A percentile compares a stretch with the other conserved stretches of the same genome.
phyloP scores from a whole-genome alignment of 2,888 invertebrate species.

The Synergus gifuensis region DNA sequence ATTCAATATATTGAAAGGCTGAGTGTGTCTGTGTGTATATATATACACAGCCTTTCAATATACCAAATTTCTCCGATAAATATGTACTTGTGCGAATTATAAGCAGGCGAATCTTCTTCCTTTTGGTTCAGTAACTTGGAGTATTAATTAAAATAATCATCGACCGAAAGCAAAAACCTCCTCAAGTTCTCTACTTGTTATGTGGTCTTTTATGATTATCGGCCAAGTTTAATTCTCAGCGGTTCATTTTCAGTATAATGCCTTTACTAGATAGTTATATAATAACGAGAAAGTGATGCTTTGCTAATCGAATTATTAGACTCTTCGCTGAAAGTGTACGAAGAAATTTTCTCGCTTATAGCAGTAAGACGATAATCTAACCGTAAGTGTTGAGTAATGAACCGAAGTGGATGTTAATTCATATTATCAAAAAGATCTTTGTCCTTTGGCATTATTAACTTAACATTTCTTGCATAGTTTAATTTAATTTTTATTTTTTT shows the following conservation, averaged over 20 bases:
- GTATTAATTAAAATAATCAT: constrained; percentile 18
- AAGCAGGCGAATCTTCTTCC: not conserved
- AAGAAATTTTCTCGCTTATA: not conserved
- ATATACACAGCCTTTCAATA: not conserved
- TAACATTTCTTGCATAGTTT: not conserved
- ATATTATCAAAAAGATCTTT: not conserved
- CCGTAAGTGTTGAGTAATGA: not conserved
- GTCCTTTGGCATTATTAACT: not conserved
- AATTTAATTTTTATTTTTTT: not conserved
- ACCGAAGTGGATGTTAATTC: not conserved
- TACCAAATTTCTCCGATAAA: not conserved
- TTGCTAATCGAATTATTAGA: not conserved
- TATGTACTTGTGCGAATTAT: not conserved
- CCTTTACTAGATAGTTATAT: not conserved
- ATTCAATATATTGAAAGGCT: not conserved
- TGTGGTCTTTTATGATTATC: not conserved
- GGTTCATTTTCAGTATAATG: not conserved
- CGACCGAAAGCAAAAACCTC: not conserved
- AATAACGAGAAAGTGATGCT: not conserved
- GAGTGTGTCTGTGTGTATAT: not conserved
- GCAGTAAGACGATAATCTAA: not conserved
- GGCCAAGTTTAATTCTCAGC: not conserved
- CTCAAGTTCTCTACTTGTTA: not conserved
- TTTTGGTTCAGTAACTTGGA: not conserved
- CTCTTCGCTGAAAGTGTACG: not conserved